These are phyloP conservation scores for Apamea monoglypha DNA, from an alignment of 2,888 invertebrate species.

Conservation along the genomic window DNA sequence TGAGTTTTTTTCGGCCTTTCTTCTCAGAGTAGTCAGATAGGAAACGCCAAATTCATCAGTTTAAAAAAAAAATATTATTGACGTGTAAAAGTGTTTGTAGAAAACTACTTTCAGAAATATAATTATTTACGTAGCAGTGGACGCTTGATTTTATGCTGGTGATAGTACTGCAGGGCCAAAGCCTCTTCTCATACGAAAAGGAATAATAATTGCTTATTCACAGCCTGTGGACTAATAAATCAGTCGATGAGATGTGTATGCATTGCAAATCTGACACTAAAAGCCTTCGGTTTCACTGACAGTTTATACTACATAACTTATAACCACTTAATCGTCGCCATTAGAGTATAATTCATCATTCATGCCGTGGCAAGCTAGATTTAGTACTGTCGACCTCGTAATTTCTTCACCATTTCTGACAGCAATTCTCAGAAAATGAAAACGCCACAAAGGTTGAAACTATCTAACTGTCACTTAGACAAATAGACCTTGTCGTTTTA, in stretches of 20 bases:
- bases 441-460: neutral
- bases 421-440: neutral
- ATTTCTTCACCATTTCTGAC: neutral
- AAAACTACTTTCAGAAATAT: no score
- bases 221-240: neutral
- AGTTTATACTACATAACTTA: neutral
- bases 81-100: no score
- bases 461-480: neutral
- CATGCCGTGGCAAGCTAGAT: neutral
- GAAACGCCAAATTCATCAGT: no score
- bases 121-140: no score
- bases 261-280: neutral
- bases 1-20: no score
- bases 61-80: no score
- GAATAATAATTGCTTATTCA: neutral
- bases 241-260: no score
- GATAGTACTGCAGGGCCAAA: neutral
- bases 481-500: neutral
- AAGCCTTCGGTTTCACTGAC: neutral
- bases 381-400: neutral
- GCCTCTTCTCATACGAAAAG: neutral
- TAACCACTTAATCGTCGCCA: neutral
- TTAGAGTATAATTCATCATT: slow-evolving; percentile 7
- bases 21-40: no score
- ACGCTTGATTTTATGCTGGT: neutral